Base-by-base conservation (phyloP, 2,888 invertebrate species). In the Drepanosiphum platanoidis region DNA sequence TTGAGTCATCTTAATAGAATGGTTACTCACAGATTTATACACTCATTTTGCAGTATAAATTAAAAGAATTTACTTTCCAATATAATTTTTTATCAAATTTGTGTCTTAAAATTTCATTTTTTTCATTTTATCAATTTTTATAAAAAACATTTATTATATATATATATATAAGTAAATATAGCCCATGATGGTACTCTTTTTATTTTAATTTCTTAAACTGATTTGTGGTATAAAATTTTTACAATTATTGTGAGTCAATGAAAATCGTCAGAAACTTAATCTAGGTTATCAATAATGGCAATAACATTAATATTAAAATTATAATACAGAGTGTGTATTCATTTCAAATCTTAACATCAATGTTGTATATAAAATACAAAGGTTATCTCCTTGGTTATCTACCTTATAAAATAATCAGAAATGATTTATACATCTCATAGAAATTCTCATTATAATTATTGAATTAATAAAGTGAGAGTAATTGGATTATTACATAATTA, bases 151-250 rank as follows among this genome's bases (percentile, higher is more conserved):
- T 52, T 7, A 18, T 52, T 52, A 52, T 22, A 7, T 18, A 52
- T 52, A 52, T 18, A 5, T 61, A 61, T 27, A 61, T 61, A 61
- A 58, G 11, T 27, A n/a, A 22, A 7, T 61, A n/a, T n/a, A 2
- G 5, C 22, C 11, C 8, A n/a, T 61, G 39, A 9, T 39, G 18
- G n/a, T 39, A 61, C 61, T 77, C 64, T 77, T 39, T 77, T n/a
- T n/a, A n/a, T n/a, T n/a, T n/a, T n/a, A n/a, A 77, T 15, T 77
- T 27, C 13, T 8, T 32, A 32, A 42, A 0, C 64, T 77, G 77
- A 77, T 61, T 77, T 39, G 39, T 77, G 27, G 61, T 30, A 64
- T 52, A 77, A 77, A 36, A 27, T 27, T 64, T 61, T 15, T 30
- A 18, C 27, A 39, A 61, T 64, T n/a, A n/a, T n/a, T 61, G 27